Evolutionary conservation across 2,113 vertebrate species (phyloP).

Genomic region (Kobus ellipsiprymnus): DNA sequence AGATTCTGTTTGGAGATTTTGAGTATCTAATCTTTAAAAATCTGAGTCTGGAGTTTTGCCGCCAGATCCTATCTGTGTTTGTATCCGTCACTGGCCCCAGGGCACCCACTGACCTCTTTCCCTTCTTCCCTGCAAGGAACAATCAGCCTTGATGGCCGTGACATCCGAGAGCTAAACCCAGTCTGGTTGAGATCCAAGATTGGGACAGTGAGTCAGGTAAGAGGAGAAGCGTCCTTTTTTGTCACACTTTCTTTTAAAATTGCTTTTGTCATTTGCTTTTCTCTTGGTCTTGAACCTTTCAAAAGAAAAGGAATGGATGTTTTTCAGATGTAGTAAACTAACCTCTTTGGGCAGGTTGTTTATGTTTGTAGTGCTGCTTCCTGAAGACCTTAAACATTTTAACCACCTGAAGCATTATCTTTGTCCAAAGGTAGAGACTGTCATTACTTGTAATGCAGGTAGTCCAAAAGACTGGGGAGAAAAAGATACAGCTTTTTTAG

Average conservation of each 20-base stretch:
- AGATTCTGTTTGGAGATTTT: background rate
- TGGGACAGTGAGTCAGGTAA: constrained; percentile 97
- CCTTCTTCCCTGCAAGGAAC: constrained; percentile 78
- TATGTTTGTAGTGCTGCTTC: background rate
- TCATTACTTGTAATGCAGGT: background rate
- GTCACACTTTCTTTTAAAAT: background rate
- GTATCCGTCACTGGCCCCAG: background rate
- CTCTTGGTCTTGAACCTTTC: background rate
- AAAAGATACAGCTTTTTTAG: background rate
- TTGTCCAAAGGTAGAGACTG: background rate
- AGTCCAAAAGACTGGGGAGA: background rate
- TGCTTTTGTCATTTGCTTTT: background rate
- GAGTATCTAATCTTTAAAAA: background rate
- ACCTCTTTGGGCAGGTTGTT: background rate
- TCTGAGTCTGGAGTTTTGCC: background rate
- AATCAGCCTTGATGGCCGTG: constrained; percentile 87
- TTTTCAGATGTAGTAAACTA: background rate
- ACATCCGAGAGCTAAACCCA: constrained; percentile 91
- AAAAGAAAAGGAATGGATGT: background rate
- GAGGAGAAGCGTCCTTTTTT: background rate
- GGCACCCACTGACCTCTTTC: background rate
- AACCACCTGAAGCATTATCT: background rate
- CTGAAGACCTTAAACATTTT: background rate
- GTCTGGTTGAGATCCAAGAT: constrained; percentile 92
- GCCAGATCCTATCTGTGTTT: background rate